Evolutionary conservation across 2,888 invertebrate species (phyloP).

Genomic region (Isotomurus palustris): DNA sequence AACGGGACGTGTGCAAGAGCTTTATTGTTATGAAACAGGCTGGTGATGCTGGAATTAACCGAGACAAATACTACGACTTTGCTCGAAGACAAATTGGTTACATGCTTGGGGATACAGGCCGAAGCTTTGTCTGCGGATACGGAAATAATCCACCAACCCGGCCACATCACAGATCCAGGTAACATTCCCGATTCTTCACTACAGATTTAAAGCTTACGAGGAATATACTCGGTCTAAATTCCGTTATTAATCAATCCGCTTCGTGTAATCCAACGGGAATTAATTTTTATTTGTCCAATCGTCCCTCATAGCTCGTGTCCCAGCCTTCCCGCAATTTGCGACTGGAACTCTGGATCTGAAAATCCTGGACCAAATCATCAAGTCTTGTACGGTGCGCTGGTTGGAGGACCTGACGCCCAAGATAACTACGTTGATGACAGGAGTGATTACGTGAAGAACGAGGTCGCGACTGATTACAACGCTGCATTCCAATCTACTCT

Average conservation of each 20-base stretch:
- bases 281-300: slow-evolving; percentile 1
- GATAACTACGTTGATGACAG: slow-evolving; percentile 56
- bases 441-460: slow-evolving; percentile 56
- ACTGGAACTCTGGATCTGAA: slow-evolving; percentile 52
- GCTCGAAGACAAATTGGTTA: slow-evolving; percentile 58
- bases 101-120: slow-evolving; percentile 56
- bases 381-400: slow-evolving; percentile 57
- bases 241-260: too few species aligned
- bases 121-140: slow-evolving; percentile 57
- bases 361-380: slow-evolving; percentile 55
- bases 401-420: slow-evolving; percentile 57
- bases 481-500: slow-evolving; percentile 57
- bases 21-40: slow-evolving; percentile 47
- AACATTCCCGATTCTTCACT: slow-evolving; percentile 11
- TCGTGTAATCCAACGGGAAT: too few species aligned
- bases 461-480: slow-evolving; percentile 58
- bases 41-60: slow-evolving; percentile 49
- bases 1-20: not conserved
- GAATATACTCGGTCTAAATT: too few species aligned
- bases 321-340: slow-evolving; percentile 53
- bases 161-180: slow-evolving; percentile 57
- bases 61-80: slow-evolving; percentile 53
- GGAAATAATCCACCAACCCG: slow-evolving; percentile 55
- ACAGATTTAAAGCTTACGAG: too few species aligned
- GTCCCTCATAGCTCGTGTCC: slow-evolving; percentile 54